Evolutionary conservation across 2,113 vertebrate species (phyloP).

Genomic region (Pelvicachromis taeniatus): DNA sequence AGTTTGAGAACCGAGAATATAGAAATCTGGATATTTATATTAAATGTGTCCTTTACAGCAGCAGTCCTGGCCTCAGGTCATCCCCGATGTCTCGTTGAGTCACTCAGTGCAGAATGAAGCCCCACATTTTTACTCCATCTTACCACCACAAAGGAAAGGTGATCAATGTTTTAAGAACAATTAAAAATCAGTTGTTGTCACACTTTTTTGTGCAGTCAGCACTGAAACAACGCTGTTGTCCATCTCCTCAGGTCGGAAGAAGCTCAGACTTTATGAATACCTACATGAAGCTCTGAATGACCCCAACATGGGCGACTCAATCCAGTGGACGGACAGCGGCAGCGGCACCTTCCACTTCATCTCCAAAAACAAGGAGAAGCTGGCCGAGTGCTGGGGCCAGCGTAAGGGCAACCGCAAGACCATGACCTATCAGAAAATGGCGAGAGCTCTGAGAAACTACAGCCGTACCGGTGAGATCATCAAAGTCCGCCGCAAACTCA

Average conservation of each 20-base stretch:
- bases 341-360: conserved; percentile 93
- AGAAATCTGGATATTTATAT: background rate
- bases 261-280: conserved; percentile 91
- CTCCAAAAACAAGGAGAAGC: conserved; percentile 95
- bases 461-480: conserved; percentile 92
- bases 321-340: conserved; percentile 89
- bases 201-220: background rate
- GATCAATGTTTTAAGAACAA: background rate
- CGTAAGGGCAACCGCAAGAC: conserved; percentile 95
- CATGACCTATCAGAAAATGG: conserved; percentile 99
- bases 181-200: background rate
- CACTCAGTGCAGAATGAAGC: conserved; percentile 66
- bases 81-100: conserved; percentile 70
- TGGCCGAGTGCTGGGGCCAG: conserved; percentile 93
- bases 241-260: conserved; percentile 81
- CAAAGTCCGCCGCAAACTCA: conserved; percentile 92
- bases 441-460: conserved; percentile 92
- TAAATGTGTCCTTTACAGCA: conserved; percentile 1
- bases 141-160: conserved; percentile 79
- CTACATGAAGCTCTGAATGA: conserved; percentile 86
- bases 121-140: conserved; percentile 66
- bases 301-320: conserved; percentile 87
- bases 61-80: conserved; percentile 65
- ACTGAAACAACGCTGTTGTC: background rate
- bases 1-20: background rate